Percentiles rank a stretch among this genome's conserved stretches.
phyloP scores from a whole-genome alignment of 2,797 vertebrate genomes.

The Muscicapa comitata region DNA sequence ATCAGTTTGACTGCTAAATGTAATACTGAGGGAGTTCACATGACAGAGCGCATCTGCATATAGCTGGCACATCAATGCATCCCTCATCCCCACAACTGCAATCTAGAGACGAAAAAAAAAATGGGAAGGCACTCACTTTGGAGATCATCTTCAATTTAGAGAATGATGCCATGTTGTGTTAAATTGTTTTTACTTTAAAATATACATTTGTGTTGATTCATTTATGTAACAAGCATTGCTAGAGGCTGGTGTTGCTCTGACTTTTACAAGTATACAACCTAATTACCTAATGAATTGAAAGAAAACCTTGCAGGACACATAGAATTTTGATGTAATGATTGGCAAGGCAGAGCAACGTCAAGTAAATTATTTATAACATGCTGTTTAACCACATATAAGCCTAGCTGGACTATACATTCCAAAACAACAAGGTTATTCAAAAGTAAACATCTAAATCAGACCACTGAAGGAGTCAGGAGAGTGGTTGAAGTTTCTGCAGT shows the following conservation, averaged over 20 bases:
- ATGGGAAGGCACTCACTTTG: background rate
- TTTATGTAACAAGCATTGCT: background rate
- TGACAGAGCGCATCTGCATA: background rate
- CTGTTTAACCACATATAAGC: background rate
- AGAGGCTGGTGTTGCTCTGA: constrained; percentile 1
- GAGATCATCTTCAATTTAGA: background rate
- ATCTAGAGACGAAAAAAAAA: background rate
- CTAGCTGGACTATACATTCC: background rate
- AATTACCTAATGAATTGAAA: background rate
- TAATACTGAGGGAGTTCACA: background rate
- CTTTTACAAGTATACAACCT: background rate
- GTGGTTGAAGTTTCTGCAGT: background rate
- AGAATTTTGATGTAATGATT: background rate
- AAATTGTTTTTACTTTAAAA: background rate
- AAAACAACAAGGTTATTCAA: background rate
- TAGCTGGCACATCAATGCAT: background rate
- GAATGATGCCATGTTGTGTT: background rate
- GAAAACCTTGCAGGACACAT: background rate
- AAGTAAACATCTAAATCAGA: background rate
- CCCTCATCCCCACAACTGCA: background rate
- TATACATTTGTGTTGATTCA: background rate
- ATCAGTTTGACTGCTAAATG: background rate
- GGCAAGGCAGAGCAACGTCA: background rate
- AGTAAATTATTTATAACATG: background rate
- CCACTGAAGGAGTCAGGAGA: background rate